Base-by-base conservation (phyloP, 1,140 invertebrate species). In the Sesamia nonagrioides region DNA sequence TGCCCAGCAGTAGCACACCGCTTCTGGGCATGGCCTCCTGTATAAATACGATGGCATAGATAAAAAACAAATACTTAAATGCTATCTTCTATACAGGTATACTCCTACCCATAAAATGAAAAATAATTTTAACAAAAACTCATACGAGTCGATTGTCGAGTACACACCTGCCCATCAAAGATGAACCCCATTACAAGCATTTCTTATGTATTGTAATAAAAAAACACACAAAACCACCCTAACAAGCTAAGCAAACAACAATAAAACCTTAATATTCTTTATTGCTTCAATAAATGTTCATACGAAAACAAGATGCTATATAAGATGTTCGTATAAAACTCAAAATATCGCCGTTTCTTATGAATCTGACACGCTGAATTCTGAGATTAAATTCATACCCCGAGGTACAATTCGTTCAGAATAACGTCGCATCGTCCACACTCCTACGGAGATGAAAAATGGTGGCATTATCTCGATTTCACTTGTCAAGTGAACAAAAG, bases 321-420 rank as follows among this genome's bases (percentile, higher is more conserved):
- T 82, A 79, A 83, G 45, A 68, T 40, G 61, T 48, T 40, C 45
- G 33, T 66, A 66, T 66, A 77, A 76, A 77, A 77, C 74, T 77
- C 48, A 54, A 66, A 89, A 92, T 88, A 89, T 89, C 82, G 80
- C 83, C 84, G 80, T 77, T 89, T 90, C 88, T 92, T 91, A 91
- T 88, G 90, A 93, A 88, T 87, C 86, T 86, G 91, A 90, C 88
- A 89, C 86, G 86, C 88, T 80, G 84, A 88, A 92, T 91, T 88
- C 89, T 87, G 84, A 94, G 92, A 94, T 94, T 94, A 94, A 94
- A 94, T 92, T 92, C 89, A 92, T 91, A 85, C 91, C 92, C 90
- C 83, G 88, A 91, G 92, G 91, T 91, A 88, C 85, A 88, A 89
- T 92, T 89, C 89, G 88, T 88, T 90, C 83, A 83, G 88, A 91